These are phyloP conservation scores for Nicator chloris DNA, from an alignment of 2,113 vertebrate species.

Conservation along the genomic window DNA sequence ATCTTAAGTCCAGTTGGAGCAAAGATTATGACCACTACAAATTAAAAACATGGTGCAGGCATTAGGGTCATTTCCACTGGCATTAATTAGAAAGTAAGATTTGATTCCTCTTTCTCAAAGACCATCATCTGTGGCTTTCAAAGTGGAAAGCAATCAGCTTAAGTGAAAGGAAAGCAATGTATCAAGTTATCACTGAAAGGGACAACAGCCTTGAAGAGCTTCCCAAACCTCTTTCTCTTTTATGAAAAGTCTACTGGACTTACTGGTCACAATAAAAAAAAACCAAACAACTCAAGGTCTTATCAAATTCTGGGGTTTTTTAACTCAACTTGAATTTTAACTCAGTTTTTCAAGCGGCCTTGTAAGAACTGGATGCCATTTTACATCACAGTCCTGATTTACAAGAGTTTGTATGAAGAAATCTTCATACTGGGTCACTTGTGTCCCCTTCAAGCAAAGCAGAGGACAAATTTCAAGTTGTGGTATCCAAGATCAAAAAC, in stretches of 20 bases:
- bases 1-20: rapidly evolving
- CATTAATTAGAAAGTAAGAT: not conserved
- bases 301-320: not conserved
- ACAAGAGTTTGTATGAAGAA: not conserved
- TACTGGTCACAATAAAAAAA: not conserved
- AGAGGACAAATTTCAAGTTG: not conserved
- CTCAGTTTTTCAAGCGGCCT: not conserved
- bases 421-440: not conserved
- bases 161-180: not conserved
- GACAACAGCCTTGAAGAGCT: not conserved
- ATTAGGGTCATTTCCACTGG: not conserved
- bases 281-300: no score
- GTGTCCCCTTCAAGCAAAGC: not conserved
- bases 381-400: not conserved
- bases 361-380: not conserved
- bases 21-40: not conserved
- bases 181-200: not conserved
- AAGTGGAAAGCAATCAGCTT: not conserved
- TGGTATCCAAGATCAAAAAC: not conserved
- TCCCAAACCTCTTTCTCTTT: not conserved
- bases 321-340: not conserved
- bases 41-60: not conserved
- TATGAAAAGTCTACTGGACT: not conserved
- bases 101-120: not conserved
- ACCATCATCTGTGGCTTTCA: not conserved